Evolutionary conservation across 2,113 vertebrate genomes (phyloP), one percentile per base, ranked within the genome.

Genomic region (Corythoichthys intestinalis): DNA sequence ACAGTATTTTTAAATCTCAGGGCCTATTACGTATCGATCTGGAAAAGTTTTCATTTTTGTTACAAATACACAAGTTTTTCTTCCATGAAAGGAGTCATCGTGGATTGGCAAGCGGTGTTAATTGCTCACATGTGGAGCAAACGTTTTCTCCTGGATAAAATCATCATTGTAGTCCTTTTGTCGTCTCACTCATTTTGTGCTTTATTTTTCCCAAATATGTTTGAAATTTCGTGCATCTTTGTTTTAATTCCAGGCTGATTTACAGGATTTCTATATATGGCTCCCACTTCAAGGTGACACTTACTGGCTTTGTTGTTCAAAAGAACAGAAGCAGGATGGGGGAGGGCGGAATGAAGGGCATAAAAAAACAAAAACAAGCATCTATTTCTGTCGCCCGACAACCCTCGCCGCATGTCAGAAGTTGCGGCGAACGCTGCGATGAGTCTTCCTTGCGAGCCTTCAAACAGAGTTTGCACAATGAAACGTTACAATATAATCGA

Each of bases 11-110:
- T 86, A 83, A 90, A 88, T 90, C 83, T 82, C 64, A 34, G 78
- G 86, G 34, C 56, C 88, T 87, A 91, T 92, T 92, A 90, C 34
- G 54, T 88, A 93, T 92, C 76, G 91, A 92, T 92, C 84, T 72
- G 9, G 73, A 85, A 90, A 90, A 84, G 76, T 81, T 90, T 85
- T 87, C 71, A 78, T 82, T 87, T 89, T 86, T 77, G 63, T 79
- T 81, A 68, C 83, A 83, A 90, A 89, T 79, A 82, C 85, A 74
- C 68, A 69, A 76, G 60, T 88, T 60, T 56, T 78, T 80, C 81
- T 59, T 46, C 2, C 2, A 47, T 82, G 74, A 81, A 81, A 67
- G 76, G 75, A 82, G 69, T 69, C 65, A 61, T 78, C 86, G 86
- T 88, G 59, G 66, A 4, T 15, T n/a, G 59, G 56, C 67, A 70